These are phyloP conservation scores for Melikaiella ostensackeni DNA, from an alignment of 2,888 invertebrate genomes.

Conservation along the genomic window DNA sequence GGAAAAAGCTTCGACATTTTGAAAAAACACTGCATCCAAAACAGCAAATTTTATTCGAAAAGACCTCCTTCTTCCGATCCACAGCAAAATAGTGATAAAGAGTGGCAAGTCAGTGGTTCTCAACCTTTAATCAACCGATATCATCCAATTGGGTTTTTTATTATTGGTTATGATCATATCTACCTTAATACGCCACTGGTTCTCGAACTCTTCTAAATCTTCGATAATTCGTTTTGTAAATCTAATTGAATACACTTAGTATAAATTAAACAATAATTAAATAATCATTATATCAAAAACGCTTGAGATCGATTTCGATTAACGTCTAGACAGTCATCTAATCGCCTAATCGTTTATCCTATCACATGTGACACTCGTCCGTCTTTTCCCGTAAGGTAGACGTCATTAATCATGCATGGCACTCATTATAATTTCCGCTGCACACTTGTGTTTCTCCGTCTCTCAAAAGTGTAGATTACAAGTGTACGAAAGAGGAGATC, in stretches of 20 bases:
- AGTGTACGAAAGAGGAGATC: slow-evolving; percentile 7
- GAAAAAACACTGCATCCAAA: not conserved
- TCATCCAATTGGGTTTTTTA: too few relatives aligned
- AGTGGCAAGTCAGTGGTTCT: not conserved
- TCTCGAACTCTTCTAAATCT: too few relatives aligned
- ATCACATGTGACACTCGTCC: not conserved
- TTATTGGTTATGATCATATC: too few relatives aligned
- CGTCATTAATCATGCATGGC: slow-evolving; percentile 35
- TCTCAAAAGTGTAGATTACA: slow-evolving; percentile 12
- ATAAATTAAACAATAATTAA: not conserved
- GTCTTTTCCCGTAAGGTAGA: not conserved
- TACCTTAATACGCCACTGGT: too few relatives aligned
- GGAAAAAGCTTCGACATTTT: not conserved
- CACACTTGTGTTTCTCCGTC: slow-evolving; percentile 7
- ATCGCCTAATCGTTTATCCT: slow-evolving; percentile 14
- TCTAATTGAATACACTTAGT: not conserved
- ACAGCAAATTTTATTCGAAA: too few relatives aligned
- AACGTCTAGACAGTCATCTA: not conserved
- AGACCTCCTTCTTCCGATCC: too few relatives aligned
- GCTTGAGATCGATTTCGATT: not conserved
- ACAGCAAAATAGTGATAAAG: too few relatives aligned
- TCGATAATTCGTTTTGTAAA: not conserved
- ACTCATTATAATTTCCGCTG: slow-evolving; percentile 6
- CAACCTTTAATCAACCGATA: too few relatives aligned
- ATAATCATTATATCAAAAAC: not conserved